A percentile compares a stretch with the other conserved stretches of the same genome.
phyloP scores from a whole-genome alignment of 2,113 vertebrate species.

The Misgurnus mizolepis region DNA sequence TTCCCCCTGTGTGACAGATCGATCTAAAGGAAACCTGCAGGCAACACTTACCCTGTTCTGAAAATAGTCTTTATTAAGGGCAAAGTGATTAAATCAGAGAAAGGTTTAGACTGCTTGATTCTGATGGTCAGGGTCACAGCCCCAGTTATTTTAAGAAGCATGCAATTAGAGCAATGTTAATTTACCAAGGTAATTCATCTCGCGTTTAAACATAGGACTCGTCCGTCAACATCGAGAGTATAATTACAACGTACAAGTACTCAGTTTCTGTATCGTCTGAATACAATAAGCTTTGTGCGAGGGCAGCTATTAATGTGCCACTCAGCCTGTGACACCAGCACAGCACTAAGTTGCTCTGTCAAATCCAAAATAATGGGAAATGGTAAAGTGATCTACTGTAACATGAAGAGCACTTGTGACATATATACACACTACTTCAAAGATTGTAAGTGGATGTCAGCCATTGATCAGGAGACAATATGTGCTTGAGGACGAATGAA shows the following conservation, averaged over 20 bases:
- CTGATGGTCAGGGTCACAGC: conserved; percentile 39
- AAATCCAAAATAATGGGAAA: conserved; percentile 59
- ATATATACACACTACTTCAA: conserved; percentile 67
- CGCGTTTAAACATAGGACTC: conserved; percentile 44
- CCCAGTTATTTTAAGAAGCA: conserved; percentile 48
- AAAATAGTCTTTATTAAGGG: conserved; percentile 56
- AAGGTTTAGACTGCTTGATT: conserved; percentile 30
- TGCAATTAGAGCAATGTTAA: conserved; percentile 52
- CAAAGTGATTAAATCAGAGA: conserved; percentile 49
- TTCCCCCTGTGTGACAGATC: too few relatives aligned
- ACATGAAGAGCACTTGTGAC: conserved; percentile 66
- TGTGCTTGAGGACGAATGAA: conserved; percentile 50
- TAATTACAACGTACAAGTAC: conserved; percentile 45
- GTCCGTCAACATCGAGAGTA: conserved; percentile 30
- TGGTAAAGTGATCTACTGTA: conserved; percentile 64
- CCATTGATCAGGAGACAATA: conserved; percentile 56
- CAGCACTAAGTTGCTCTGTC: conserved; percentile 47
- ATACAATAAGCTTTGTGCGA: conserved; percentile 31
- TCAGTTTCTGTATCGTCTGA: conserved; percentile 42
- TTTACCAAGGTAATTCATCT: conserved; percentile 48
- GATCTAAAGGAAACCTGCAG: conserved; percentile 1
- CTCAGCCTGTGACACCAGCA: conserved; percentile 16
- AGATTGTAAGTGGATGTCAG: conserved; percentile 67
- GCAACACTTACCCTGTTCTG: conserved; percentile 29
- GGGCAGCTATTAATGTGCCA: conserved; percentile 39